A percentile compares a stretch with the other conserved stretches of the same genome.
phyloP scores from a whole-genome alignment of 2,797 vertebrate species.

The Phrynocephalus vlangalii region DNA sequence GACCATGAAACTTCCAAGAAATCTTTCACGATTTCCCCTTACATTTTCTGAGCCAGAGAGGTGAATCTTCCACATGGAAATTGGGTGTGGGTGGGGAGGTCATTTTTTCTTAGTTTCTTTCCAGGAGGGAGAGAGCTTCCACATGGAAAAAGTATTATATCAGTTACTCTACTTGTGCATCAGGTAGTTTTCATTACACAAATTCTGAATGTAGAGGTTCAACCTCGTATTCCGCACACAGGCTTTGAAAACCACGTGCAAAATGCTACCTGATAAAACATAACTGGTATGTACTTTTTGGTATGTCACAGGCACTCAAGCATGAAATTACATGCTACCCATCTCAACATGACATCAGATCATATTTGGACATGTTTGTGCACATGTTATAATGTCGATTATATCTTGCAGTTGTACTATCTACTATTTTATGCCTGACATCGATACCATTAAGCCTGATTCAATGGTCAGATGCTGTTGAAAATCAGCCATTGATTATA shows the following conservation, averaged over 20 bases:
- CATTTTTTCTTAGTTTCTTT: too few species aligned
- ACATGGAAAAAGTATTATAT: too few species aligned
- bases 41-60: too few species aligned
- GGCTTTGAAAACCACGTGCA: neutral
- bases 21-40: too few species aligned
- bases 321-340: neutral
- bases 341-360: neutral
- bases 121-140: too few species aligned
- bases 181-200: neutral
- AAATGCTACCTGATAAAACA: neutral
- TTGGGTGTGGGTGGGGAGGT: too few species aligned
- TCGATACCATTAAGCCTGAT: neutral
- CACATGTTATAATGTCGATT: neutral
- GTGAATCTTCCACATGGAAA: too few species aligned
- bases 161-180: too few species aligned
- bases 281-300: neutral
- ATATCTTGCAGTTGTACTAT: neutral
- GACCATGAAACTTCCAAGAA: too few species aligned
- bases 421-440: neutral
- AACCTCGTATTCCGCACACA: neutral
- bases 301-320: too few species aligned
- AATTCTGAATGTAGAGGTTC: neutral
- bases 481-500: neutral
- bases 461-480: neutral
- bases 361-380: neutral